Evolutionary conservation across 2,797 vertebrate species (phyloP).

Genomic region (Spondyliosoma cantharus): DNA sequence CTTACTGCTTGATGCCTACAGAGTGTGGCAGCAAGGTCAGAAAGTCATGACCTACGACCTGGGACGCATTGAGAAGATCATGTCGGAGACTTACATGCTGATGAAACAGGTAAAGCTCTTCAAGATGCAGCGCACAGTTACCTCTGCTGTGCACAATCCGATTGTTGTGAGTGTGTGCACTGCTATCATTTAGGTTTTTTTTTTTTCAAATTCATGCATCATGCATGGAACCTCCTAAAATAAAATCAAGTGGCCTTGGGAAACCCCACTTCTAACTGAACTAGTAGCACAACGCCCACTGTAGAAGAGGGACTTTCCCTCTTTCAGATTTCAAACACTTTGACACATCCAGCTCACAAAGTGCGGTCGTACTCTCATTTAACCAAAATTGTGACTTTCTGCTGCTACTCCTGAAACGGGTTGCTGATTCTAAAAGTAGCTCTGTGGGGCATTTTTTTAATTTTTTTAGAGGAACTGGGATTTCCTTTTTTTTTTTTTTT

Average conservation of each 20-base stretch:
- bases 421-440: conserved; percentile 16
- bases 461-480: background rate
- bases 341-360: background rate
- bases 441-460: background rate
- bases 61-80: conserved; percentile 95
- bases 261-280: conserved; percentile 57
- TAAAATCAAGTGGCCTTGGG: conserved; percentile 29
- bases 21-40: conserved; percentile 99
- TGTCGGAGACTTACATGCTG: conserved; percentile 99
- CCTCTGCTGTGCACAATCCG: background rate
- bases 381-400: conserved; percentile 29
- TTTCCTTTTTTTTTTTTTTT: conserved; percentile 6
- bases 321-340: conserved; percentile 31
- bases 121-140: background rate
- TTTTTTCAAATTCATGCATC: conserved; percentile 56
- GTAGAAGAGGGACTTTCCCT: conserved; percentile 65
- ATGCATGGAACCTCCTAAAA: conserved; percentile 11
- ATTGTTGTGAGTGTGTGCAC: background rate
- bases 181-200: background rate
- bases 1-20: conserved; percentile 94
- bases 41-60: conserved; percentile 96
- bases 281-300: conserved; percentile 36
- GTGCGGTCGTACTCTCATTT: conserved; percentile 17
- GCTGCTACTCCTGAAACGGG: conserved; percentile 15
- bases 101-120: conserved; percentile 91